phyloP scores from a whole-genome alignment of 2,797 vertebrate genomes.

The Neosalanx taihuensis region DNA sequence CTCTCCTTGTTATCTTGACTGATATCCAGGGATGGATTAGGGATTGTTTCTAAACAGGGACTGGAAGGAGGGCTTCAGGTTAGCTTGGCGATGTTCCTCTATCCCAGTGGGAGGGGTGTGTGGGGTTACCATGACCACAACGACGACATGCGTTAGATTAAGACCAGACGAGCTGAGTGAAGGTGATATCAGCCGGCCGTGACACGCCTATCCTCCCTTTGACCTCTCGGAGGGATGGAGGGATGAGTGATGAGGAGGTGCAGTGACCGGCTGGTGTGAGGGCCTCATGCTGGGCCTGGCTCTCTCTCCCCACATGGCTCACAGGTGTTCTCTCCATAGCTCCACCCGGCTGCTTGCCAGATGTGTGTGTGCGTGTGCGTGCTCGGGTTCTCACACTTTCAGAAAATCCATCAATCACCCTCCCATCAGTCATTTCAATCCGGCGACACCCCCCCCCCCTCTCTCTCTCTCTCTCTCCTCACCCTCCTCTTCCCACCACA shows the following conservation, averaged over 20 bases:
- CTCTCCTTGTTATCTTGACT: neutral
- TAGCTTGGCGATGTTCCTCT: too few species aligned
- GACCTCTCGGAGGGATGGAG: too few species aligned
- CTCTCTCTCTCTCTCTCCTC: neutral
- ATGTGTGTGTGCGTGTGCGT: conserved; percentile 26
- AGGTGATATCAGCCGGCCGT: too few species aligned
- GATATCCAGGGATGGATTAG: neutral
- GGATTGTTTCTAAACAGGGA: too few species aligned
- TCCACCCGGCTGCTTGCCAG: conserved; percentile 51
- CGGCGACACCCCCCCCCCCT: too few species aligned
- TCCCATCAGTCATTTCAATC: conserved; percentile 26
- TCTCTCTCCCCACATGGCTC: conserved; percentile 20
- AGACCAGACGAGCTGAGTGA: too few species aligned
- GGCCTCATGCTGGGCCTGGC: neutral
- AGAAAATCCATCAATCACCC: conserved; percentile 31
- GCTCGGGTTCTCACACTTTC: neutral
- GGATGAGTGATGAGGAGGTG: too few species aligned
- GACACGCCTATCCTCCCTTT: too few species aligned
- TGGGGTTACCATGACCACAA: too few species aligned
- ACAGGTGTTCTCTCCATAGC: conserved; percentile 34
- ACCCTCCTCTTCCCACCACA: neutral
- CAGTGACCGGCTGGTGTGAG: neutral
- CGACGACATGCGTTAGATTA: too few species aligned
- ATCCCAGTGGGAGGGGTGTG: too few species aligned
- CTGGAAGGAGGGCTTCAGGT: too few species aligned